Base-by-base conservation (phyloP, 2,797 vertebrate genomes). In the Sciurus carolinensis region DNA sequence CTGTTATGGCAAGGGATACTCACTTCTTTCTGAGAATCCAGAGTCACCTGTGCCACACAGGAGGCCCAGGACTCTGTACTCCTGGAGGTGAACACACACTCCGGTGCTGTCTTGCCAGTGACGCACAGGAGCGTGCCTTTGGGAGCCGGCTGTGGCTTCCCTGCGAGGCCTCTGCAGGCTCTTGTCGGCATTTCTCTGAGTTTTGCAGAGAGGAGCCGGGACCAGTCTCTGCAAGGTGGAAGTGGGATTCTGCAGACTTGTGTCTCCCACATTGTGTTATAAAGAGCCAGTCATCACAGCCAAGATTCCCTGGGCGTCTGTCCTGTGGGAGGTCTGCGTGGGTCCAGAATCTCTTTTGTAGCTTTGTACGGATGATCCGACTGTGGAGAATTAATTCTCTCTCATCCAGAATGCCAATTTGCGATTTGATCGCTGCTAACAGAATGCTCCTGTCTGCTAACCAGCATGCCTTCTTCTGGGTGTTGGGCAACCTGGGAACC, bases 271-370 rank as follows among this genome's bases (percentile, higher is more conserved):
- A 67, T 44, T 59, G 59, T 57, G 42, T 47, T 93, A 67, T 93
- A 80, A 66, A 77, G 71, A 66, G 33, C 59, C 39, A 18, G 0
- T 71, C 9, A 5, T 75, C 64, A 62, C 52, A 67, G 83, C 75
- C 42, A 59, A 12, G 44, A 62, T 47, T 62, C 57, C 33, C 36
- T n/a, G 14, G 59, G 50, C 4, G 39, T 83, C 76, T 84, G 73
- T 82, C 77, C 64, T 87, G 59, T 73, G 72, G 75, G 42, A 87
- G n/a, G 50, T 26, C 90, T 36, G 69, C 0, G 0, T 71, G 36
- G 52, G 80, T n/a, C 96, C 87, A 64, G 83, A 54, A 42, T 85
- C 42, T 72, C 62, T 66, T 89, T 67, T 77, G 82, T 87, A 66
- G 76, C 59, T 84, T 87, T 81, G 28, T 28, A 30, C 26, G 64